phyloP scores from a whole-genome alignment of 2,113 vertebrate genomes.

The Antigone vipio region DNA sequence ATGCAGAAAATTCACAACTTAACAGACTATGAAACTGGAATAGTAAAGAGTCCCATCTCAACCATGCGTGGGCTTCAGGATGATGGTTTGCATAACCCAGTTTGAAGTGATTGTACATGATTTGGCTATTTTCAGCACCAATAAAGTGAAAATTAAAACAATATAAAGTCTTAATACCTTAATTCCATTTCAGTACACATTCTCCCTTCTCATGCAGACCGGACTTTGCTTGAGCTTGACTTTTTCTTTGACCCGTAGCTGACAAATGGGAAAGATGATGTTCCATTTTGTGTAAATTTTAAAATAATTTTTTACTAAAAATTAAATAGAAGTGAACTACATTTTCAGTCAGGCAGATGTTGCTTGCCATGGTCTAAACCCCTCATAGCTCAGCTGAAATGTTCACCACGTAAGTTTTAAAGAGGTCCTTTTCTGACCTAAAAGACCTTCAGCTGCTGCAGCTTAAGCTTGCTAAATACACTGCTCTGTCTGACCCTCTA shows the following conservation, averaged over 20 bases:
- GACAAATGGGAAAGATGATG: background rate
- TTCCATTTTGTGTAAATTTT: background rate
- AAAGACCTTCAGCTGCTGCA: background rate
- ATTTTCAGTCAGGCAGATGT: background rate
- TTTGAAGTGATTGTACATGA: background rate
- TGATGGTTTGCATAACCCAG: background rate
- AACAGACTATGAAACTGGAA: background rate
- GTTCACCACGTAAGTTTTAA: background rate
- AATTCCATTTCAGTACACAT: background rate
- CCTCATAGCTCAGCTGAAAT: background rate
- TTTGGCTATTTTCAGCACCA: background rate
- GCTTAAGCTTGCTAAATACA: background rate
- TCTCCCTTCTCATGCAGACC: background rate
- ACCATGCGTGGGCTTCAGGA: fast-evolving
- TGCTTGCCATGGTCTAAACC: background rate
- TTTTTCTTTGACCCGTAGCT: background rate
- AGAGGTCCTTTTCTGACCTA: background rate
- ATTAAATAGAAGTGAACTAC: background rate
- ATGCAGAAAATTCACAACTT: background rate
- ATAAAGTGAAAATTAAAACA: background rate
- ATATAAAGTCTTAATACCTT: background rate
- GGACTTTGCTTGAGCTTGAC: background rate
- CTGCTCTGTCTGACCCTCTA: background rate
- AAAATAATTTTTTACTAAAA: background rate
- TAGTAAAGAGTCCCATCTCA: background rate